These are phyloP conservation scores for Holothuria leucospilota DNA, from an alignment of 53 echinoderm and acorn worm species.

Conservation along the genomic window DNA sequence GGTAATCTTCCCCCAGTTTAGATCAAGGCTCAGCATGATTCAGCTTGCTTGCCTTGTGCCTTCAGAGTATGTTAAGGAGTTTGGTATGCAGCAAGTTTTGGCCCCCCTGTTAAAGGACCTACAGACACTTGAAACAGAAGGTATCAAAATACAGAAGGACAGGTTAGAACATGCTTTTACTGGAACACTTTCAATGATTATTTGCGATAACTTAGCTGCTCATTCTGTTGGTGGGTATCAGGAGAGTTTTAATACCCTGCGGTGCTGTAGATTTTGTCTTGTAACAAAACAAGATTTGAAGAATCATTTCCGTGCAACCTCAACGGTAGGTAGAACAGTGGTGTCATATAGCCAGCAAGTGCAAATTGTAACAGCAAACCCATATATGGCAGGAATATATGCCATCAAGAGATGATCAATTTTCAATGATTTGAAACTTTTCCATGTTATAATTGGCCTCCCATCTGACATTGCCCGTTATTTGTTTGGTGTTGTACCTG, in stretches of 20 bases:
- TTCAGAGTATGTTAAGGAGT: conserved; percentile 36
- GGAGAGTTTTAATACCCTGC: conserved; percentile 42
- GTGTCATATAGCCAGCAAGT: conserved; percentile 6
- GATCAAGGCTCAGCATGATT: conserved; percentile 26
- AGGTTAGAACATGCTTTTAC: conserved; percentile 10
- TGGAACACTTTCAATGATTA: conserved; percentile 28
- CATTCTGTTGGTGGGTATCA: conserved; percentile 33
- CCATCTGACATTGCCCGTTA: conserved; percentile 38
- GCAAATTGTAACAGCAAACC: neutral
- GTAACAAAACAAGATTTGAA: neutral
- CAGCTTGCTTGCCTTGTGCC: conserved; percentile 22
- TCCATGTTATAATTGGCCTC: conserved; percentile 34
- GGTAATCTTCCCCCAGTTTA: conserved; percentile 1
- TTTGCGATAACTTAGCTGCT: conserved; percentile 44
- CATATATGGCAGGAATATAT: conserved; percentile 36
- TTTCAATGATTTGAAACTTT: neutral
- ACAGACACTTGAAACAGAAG: neutral
- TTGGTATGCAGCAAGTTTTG: conserved; percentile 5
- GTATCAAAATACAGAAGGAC: conserved; percentile 7
- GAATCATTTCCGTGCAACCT: conserved; percentile 13
- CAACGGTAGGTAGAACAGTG: neutral
- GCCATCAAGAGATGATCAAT: neutral
- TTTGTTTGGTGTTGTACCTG: conserved; percentile 27
- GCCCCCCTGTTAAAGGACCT: neutral
- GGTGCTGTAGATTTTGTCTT: conserved; percentile 19